Conservation (phyloP, 2,797 vertebrate genomes). For the Champsocephalus gunnari region DNA sequence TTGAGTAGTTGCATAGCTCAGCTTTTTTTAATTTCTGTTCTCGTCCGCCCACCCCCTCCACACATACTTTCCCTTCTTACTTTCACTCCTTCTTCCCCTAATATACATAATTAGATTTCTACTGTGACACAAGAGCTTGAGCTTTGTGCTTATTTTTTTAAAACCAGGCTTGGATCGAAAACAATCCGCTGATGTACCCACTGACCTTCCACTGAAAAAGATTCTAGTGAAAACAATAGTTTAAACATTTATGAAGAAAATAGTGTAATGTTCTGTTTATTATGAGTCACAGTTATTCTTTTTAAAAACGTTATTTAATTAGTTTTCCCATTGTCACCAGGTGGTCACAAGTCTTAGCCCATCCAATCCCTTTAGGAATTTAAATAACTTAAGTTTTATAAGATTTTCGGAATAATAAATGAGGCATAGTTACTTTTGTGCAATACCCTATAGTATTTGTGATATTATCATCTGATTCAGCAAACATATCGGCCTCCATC, state of each 20-base stretch:
- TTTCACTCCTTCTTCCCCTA: constrained; percentile 7
- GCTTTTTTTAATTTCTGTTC: constrained; percentile 68
- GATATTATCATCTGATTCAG: constrained; percentile 3
- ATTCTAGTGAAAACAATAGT: constrained; percentile 22
- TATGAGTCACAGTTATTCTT: not conserved
- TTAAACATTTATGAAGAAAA: not conserved
- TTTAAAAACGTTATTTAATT: no score
- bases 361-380: no score
- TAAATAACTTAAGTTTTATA: no score
- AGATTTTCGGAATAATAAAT: no score
- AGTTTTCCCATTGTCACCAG: no score
- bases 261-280: not conserved
- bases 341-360: no score
- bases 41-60: not conserved
- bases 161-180: constrained; percentile 11
- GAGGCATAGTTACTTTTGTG: constrained; percentile 7
- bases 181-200: not conserved
- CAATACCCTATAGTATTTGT: not conserved
- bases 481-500: not conserved
- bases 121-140: constrained; percentile 21
- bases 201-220: constrained; percentile 24
- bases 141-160: constrained; percentile 34
- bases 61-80: constrained; percentile 23
- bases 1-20: constrained; percentile 70
- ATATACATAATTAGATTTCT: constrained; percentile 52